Evolutionary conservation across 1,140 invertebrate species (phyloP).

Genomic region (Ips nitidus): DNA sequence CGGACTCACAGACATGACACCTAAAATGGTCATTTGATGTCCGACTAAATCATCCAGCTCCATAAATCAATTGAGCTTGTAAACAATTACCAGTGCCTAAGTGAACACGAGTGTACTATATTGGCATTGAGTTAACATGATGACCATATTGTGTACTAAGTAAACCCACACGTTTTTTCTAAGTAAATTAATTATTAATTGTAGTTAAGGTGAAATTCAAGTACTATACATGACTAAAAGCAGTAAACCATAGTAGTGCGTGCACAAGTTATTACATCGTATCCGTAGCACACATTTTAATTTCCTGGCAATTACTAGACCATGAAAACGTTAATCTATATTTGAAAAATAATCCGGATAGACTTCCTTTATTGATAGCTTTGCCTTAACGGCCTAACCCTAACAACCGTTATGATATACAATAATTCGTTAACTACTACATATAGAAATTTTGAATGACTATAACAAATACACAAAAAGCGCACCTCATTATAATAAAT

Average conservation of each 20-base stretch:
- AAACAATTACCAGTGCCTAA: slow-evolving; percentile 16
- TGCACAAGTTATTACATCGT: slow-evolving; percentile 15
- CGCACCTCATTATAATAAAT: too few relatives aligned
- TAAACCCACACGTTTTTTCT: too few relatives aligned
- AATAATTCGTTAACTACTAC: background rate
- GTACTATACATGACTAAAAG: too few relatives aligned
- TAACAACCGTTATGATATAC: slow-evolving; percentile 14
- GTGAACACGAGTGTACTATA: slow-evolving; percentile 19
- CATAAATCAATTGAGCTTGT: slow-evolving; percentile 38
- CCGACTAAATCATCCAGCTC: slow-evolving; percentile 32
- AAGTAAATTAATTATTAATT: too few relatives aligned
- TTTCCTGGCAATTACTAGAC: slow-evolving; percentile 37
- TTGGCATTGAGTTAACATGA: slow-evolving; percentile 9
- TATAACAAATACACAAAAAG: too few relatives aligned
- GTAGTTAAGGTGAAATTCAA: too few relatives aligned
- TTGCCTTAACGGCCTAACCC: slow-evolving; percentile 18
- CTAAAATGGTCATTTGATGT: background rate
- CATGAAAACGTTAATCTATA: slow-evolving; percentile 28
- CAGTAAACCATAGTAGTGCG: slow-evolving; percentile 16
- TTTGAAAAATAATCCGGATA: slow-evolving; percentile 22
- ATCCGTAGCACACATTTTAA: slow-evolving; percentile 24
- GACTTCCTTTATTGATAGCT: slow-evolving; percentile 35
- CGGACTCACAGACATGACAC: too few relatives aligned
- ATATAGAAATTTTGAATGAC: background rate
- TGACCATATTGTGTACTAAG: background rate